These are phyloP conservation scores for Dasypolia templi DNA, from an alignment of 2,888 invertebrate species.

Conservation along the genomic window DNA sequence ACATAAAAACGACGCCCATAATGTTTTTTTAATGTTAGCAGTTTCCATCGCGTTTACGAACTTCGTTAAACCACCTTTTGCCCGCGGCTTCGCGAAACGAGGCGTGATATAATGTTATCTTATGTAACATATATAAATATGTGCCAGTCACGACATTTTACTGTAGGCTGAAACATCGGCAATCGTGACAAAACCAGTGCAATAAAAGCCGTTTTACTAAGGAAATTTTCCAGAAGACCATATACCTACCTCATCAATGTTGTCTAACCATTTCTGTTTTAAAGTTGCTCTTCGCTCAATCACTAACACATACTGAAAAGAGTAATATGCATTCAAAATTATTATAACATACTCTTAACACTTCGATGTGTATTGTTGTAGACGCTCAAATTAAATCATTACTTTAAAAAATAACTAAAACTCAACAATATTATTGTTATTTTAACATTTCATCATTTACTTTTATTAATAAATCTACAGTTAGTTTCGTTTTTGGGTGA, in stretches of 20 bases:
- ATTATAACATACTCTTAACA: background rate
- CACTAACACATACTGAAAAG: conserved; percentile 75
- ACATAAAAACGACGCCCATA: too few relatives aligned
- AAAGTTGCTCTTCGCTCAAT: conserved; percentile 76
- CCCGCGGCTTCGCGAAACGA: too few relatives aligned
- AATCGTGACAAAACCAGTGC: conserved; percentile 88
- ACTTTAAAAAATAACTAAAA: background rate
- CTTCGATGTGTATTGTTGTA: background rate
- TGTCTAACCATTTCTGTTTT: conserved; percentile 76
- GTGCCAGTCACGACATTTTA: conserved; percentile 72
- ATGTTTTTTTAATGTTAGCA: too few relatives aligned
- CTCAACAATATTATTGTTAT: background rate
- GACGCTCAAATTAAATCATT: background rate
- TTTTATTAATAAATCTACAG: background rate
- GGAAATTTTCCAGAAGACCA: conserved; percentile 84
- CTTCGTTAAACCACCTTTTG: too few relatives aligned
- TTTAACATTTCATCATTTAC: background rate
- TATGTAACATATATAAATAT: conserved; percentile 63
- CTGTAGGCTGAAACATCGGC: conserved; percentile 88
- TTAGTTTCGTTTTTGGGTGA: background rate
- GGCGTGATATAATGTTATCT: too few relatives aligned
- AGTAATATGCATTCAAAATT: background rate
- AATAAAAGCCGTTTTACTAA: conserved; percentile 85
- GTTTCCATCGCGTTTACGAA: too few relatives aligned
- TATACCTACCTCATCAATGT: conserved; percentile 84